These are phyloP conservation scores for Varanus salvator DNA, from an alignment of 2,113 vertebrate genomes.

Conservation along the genomic window DNA sequence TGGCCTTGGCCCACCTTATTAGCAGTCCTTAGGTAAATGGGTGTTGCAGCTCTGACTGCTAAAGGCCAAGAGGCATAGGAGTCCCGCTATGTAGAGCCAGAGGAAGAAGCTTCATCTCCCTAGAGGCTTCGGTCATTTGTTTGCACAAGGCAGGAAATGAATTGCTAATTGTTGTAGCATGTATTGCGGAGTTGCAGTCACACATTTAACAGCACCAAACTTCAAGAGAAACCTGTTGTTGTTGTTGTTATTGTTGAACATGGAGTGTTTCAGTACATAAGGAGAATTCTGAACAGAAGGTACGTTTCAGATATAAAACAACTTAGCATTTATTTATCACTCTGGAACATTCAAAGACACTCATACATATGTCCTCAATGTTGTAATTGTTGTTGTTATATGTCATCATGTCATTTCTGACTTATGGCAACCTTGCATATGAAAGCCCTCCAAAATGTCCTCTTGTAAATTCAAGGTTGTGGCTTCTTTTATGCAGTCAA, in stretches of 20 bases:
- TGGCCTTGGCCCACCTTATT: slow-evolving; percentile 34
- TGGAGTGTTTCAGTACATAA: neutral
- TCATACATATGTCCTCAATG: neutral
- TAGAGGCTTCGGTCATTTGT: slow-evolving; percentile 58
- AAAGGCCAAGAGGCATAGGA: slow-evolving; percentile 45
- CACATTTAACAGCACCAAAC: neutral
- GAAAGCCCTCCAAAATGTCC: too few relatives aligned
- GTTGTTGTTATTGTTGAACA: neutral
- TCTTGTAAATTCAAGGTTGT: too few relatives aligned
- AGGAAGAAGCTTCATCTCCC: slow-evolving; percentile 48
- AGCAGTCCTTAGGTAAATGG: slow-evolving; percentile 56
- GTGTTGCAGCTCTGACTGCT: slow-evolving; percentile 51
- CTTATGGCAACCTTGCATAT: too few relatives aligned
- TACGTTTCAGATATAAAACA: neutral
- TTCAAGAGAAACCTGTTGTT: slow-evolving; percentile 13
- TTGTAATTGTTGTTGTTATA: too few relatives aligned
- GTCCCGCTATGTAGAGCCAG: slow-evolving; percentile 43
- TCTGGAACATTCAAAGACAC: neutral
- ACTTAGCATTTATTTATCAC: neutral
- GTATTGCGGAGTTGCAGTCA: slow-evolving; percentile 15
- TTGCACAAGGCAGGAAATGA: slow-evolving; percentile 56
- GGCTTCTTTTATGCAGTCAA: too few relatives aligned
- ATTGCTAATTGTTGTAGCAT: slow-evolving; percentile 52
- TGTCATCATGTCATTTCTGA: too few relatives aligned
- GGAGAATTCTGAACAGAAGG: neutral